Conservation (phyloP, 2,797 vertebrate species). For the Numenius phaeopus region DNA sequence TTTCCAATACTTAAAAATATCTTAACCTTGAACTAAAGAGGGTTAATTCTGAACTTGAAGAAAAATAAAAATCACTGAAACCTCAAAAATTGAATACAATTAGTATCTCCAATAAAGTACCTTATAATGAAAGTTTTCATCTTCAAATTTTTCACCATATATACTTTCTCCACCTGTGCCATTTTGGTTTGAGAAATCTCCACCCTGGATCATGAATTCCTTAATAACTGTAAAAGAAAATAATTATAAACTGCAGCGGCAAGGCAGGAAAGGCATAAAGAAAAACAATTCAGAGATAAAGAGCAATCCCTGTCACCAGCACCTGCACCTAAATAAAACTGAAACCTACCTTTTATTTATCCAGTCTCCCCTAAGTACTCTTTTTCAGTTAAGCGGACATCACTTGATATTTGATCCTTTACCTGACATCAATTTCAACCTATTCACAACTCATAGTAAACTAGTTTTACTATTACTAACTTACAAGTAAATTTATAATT, state of each 20-base stretch:
- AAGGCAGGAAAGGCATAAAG: background rate
- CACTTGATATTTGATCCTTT: background rate
- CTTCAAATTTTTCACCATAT: slow-evolving; percentile 98
- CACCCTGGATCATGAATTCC: slow-evolving; percentile 97
- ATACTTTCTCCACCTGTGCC: slow-evolving; percentile 98
- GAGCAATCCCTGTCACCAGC: background rate
- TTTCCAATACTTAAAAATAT: background rate
- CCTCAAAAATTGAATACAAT: background rate
- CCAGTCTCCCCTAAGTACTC: background rate
- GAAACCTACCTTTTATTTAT: background rate
- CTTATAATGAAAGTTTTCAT: slow-evolving; percentile 97
- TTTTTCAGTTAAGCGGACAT: background rate
- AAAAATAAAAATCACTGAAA: background rate
- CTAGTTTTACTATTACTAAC: background rate
- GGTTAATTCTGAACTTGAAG: background rate
- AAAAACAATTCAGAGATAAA: background rate
- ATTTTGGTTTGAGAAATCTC: slow-evolving; percentile 97
- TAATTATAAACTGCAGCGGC: background rate
- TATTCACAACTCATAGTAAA: background rate
- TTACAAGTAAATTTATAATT: background rate
- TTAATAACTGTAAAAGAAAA: slow-evolving; percentile 89
- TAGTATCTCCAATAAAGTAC: slow-evolving; percentile 70
- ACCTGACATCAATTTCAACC: background rate
- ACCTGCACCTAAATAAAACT: background rate
- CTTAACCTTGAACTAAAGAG: background rate